Evolutionary conservation across 64 coral and sea anemone species (phyloP), one percentile per base, ranked within the genome.

Genomic region (Pachyseris speciosa): DNA sequence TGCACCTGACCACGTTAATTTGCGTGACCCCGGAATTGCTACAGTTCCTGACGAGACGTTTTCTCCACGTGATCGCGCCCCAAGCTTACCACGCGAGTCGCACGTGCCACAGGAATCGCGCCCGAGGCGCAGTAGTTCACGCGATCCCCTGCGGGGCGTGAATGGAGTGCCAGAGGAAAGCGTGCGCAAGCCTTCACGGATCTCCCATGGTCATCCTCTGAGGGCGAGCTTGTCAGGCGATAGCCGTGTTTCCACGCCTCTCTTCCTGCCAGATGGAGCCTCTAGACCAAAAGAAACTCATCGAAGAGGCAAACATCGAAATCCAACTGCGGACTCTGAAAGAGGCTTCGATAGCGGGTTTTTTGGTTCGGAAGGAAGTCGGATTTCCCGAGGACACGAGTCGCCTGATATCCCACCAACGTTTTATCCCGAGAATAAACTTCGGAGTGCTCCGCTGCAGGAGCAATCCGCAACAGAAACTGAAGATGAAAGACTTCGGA

Each of bases 291-390:
- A 89, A 41, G 86, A 90, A 8, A 9, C n/a, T 17, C 84, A 77
- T 28, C 67, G 86, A 74, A 72, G 55, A 61, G 80, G 89, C 40
- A 96, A 93, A 31, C 42, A 48, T 10, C 86, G 86, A 16, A 91
- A 91, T 57, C 69, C 80, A n/a, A 88, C 78, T 20, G 91, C 90
- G 22, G 95, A 96, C 13, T 93, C 95, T 4, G 95, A 96, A 37
- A 78, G 95, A 75, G 95, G 94, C 0, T 96, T 96, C 55, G 94
- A 96, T 64, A 96, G 95, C 34, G 95, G 95, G 8, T 96, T 96
- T 31, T 96, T 96, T 58, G 95, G 95, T 2, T 96, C 95, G n/a
- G 95, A 96, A 52, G 95, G 91, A 50, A 96, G 95, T 49, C 79
- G 95, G 68, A 87, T 92, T 61, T 96, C 95, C 1, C 91, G 95